Conservation (phyloP, 2,888 invertebrate genomes). For the Cataglyphis rosenhaueri region DNA sequence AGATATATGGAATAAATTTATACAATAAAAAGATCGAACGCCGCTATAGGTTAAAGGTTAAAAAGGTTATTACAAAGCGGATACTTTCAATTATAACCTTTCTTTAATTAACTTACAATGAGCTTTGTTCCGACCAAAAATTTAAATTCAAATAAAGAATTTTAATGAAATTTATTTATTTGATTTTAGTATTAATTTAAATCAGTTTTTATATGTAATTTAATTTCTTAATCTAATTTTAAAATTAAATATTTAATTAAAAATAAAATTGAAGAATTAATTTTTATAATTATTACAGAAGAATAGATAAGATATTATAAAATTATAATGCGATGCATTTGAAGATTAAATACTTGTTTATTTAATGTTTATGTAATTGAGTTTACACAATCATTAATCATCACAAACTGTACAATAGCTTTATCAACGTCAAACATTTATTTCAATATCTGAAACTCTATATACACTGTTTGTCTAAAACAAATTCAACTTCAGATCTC, state of each 20-base stretch:
- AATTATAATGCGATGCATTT: not conserved
- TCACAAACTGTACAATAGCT: not conserved
- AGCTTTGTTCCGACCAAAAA: not conserved
- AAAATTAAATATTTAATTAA: not conserved
- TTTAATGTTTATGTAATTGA: too few species aligned
- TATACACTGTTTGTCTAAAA: not conserved
- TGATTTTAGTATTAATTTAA: not conserved
- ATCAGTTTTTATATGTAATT: not conserved
- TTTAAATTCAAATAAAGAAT: constrained; percentile 2
- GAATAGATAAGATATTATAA: not conserved
- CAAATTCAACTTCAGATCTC: constrained; percentile 27
- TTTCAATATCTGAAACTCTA: not conserved
- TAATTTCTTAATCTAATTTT: not conserved
- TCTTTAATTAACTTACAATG: not conserved
- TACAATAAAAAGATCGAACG: not conserved
- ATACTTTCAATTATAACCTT: constrained; percentile 18
- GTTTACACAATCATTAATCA: not conserved
- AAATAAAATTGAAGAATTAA: not conserved
- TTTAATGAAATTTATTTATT: not conserved
- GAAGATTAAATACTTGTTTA: not conserved
- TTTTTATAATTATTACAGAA: not conserved
- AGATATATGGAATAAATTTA: constrained; percentile 28
- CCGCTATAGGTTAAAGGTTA: not conserved
- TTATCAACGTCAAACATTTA: not conserved
- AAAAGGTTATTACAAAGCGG: constrained; percentile 1